A percentile compares a stretch with the other conserved stretches of the same genome.
phyloP scores from a whole-genome alignment of 1,140 invertebrate species.

The Lordiphosa clarofinis region DNA sequence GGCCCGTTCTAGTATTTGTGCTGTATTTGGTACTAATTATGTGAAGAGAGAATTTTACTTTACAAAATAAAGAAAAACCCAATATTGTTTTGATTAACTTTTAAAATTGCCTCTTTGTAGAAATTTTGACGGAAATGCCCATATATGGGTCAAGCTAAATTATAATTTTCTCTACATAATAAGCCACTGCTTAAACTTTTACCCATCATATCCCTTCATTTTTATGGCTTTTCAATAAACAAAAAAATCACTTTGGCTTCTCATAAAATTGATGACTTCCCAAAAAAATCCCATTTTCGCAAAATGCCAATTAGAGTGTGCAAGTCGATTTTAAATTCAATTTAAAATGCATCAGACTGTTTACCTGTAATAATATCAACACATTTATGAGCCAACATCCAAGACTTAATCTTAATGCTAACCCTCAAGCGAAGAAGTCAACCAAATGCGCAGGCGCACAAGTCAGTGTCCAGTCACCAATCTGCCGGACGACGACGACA shows the following conservation, averaged over 20 bases:
- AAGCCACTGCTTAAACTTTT: conserved; percentile 56
- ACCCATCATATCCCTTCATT: conserved; percentile 20
- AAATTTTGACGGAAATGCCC: neutral
- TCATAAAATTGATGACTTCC: conserved; percentile 36
- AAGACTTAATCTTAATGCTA: conserved; percentile 20
- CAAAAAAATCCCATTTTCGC: conserved; percentile 35
- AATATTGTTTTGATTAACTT: too few species aligned
- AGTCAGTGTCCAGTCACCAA: conserved; percentile 1
- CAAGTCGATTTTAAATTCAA: conserved; percentile 64
- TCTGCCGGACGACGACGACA: conserved; percentile 10
- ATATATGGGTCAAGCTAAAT: conserved; percentile 15
- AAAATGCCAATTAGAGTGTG: conserved; percentile 62
- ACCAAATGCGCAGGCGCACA: conserved; percentile 22
- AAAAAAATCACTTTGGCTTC: conserved; percentile 40
- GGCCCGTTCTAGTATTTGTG: too few species aligned
- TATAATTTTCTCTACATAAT: conserved; percentile 20
- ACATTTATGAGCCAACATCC: conserved; percentile 55
- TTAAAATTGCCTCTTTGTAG: too few species aligned
- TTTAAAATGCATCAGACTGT: conserved; percentile 74
- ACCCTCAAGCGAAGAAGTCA: conserved; percentile 30
- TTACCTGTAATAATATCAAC: conserved; percentile 76
- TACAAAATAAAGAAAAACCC: too few species aligned
- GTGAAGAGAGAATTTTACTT: too few species aligned
- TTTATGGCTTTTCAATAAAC: conserved; percentile 65
- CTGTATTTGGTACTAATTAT: too few species aligned